phyloP scores from a whole-genome alignment of 2,797 vertebrate species.

The Silurus aristotelis region DNA sequence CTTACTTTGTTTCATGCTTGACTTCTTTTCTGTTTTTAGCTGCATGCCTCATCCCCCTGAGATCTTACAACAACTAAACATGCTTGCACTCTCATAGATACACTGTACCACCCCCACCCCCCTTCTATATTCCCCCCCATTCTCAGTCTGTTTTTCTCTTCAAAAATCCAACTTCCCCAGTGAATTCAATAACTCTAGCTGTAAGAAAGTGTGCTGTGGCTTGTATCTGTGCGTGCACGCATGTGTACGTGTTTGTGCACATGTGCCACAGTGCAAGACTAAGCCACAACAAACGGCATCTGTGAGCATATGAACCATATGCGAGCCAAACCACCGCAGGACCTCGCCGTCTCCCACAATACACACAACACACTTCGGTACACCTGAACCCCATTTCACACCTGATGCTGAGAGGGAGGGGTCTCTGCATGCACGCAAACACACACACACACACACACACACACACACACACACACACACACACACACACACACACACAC shows the following conservation, averaged over 20 bases:
- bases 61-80: conserved; percentile 24
- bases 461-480: conserved; percentile 31
- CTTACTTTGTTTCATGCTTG: neutral
- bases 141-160: conserved; percentile 56
- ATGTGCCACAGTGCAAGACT: conserved; percentile 56
- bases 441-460: conserved; percentile 36
- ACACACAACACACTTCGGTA: conserved; percentile 36
- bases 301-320: conserved; percentile 57
- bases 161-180: conserved; percentile 58
- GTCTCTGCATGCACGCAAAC: conserved; percentile 40
- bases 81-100: conserved; percentile 40
- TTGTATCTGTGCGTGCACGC: conserved; percentile 36
- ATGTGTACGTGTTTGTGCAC: conserved; percentile 51
- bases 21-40: conserved; percentile 13
- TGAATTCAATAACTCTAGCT: conserved; percentile 44
- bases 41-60: conserved; percentile 23
- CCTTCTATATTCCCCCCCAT: neutral
- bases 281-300: conserved; percentile 67
- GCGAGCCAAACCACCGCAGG: conserved; percentile 59
- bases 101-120: neutral
- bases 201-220: conserved; percentile 35
- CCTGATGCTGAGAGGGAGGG: conserved; percentile 66
- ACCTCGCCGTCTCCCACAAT: conserved; percentile 31
- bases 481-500: conserved; percentile 25
- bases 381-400: conserved; percentile 74